These are phyloP conservation scores for Zingel zingel DNA, from an alignment of 2,113 vertebrate genomes.

Conservation along the genomic window DNA sequence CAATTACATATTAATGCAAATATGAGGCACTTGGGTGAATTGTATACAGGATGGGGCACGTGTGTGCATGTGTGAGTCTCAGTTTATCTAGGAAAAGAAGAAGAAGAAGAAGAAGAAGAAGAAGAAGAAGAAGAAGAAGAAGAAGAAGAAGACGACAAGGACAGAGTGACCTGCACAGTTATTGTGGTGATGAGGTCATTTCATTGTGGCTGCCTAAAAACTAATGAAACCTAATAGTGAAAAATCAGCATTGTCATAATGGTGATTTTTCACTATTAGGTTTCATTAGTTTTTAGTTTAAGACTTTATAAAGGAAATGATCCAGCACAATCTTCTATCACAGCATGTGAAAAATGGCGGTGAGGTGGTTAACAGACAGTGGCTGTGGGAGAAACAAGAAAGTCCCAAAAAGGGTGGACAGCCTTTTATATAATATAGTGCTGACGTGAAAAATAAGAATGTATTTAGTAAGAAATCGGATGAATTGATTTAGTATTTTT, in stretches of 20 bases:
- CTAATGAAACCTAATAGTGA: too few relatives aligned
- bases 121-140: constrained; percentile 23
- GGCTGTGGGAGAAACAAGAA: constrained; percentile 2
- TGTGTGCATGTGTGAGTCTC: background rate
- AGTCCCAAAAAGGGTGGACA: background rate
- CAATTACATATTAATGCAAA: constrained; percentile 9
- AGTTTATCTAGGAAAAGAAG: constrained; percentile 16
- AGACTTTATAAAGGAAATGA: constrained; percentile 58
- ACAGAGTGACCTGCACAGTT: constrained; percentile 43
- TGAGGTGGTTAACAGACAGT: constrained; percentile 10
- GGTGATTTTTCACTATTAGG: constrained; percentile 64
- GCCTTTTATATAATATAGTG: background rate
- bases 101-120: constrained; percentile 33
- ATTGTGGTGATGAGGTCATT: constrained; percentile 30
- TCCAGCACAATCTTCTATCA: constrained; percentile 28
- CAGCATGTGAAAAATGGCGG: constrained; percentile 10
- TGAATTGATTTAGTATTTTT: background rate
- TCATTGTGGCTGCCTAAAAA: constrained; percentile 26
- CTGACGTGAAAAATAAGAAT: background rate
- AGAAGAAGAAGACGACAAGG: constrained; percentile 46
- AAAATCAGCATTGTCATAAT: constrained; percentile 23
- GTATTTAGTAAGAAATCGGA: background rate
- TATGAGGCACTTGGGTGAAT: background rate
- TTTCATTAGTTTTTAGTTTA: constrained; percentile 59
- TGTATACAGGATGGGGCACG: background rate